Evolutionary conservation across 2,888 invertebrate genomes (phyloP).

Genomic region (Serripes groenlandicus): DNA sequence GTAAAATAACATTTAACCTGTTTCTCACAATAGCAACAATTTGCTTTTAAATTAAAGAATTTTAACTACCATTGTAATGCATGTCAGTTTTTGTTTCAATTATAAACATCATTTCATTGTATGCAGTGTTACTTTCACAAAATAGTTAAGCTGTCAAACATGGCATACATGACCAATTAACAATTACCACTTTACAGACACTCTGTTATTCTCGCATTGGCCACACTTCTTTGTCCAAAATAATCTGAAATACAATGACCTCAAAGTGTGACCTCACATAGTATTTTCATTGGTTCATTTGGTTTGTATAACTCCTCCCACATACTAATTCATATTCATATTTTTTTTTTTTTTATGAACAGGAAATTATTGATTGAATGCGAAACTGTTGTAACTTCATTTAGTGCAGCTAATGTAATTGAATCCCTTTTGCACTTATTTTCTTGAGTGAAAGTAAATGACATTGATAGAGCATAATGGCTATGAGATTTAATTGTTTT

Average conservation of each 20-base stretch:
- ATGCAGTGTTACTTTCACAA: background rate
- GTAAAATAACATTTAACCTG: too few species aligned
- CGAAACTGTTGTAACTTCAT: too few species aligned
- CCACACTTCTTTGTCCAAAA: slow-evolving; percentile 47
- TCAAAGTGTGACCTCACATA: slow-evolving; percentile 45
- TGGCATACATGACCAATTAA: slow-evolving; percentile 21
- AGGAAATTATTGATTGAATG: too few species aligned
- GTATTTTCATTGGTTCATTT: background rate
- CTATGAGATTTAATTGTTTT: slow-evolving; percentile 27
- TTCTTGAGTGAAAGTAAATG: slow-evolving; percentile 3
- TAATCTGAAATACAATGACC: slow-evolving; percentile 48
- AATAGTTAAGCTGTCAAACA: slow-evolving; percentile 28
- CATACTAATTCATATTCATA: slow-evolving; percentile 62
- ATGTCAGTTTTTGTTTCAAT: too few species aligned
- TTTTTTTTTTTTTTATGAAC: too few species aligned
- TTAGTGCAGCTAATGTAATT: too few species aligned
- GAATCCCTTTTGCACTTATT: background rate
- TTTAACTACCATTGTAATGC: too few species aligned
- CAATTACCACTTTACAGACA: slow-evolving; percentile 1
- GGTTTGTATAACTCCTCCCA: slow-evolving; percentile 20
- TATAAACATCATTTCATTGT: too few species aligned
- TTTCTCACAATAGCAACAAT: too few species aligned
- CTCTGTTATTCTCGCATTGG: background rate
- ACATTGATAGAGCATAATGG: slow-evolving; percentile 57
- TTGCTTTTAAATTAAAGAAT: too few species aligned